Percentiles rank a stretch among this genome's conserved stretches.
Evolutionary conservation across 1,140 invertebrate genomes (phyloP).

Genomic region (Rhysida immarginata): DNA sequence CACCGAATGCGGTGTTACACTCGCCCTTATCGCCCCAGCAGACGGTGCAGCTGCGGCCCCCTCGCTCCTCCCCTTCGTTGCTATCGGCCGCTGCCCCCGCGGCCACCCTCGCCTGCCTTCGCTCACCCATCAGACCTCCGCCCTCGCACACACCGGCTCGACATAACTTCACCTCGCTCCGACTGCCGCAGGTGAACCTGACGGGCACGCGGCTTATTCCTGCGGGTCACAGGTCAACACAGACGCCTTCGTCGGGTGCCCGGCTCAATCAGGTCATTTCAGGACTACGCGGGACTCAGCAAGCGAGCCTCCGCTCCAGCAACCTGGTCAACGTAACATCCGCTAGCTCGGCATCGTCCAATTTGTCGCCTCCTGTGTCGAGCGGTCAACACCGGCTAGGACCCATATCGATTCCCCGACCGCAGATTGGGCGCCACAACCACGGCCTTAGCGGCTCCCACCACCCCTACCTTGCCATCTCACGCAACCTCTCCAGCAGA

Average conservation of each 20-base stretch:
- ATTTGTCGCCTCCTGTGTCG: not conserved
- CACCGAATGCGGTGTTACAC: too few relatives aligned
- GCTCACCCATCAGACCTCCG: not conserved
- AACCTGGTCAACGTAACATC: not conserved
- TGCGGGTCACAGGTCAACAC: conserved; percentile 4
- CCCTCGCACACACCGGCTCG: conserved; percentile 9
- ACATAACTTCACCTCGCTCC: conserved; percentile 12
- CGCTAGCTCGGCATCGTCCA: not conserved
- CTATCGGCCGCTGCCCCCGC: not conserved
- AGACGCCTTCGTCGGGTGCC: not conserved
- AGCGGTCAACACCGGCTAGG: not conserved
- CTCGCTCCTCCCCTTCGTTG: not conserved
- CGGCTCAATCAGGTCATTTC: conserved; percentile 2
- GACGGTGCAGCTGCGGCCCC: conserved; percentile 1
- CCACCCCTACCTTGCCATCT: not conserved
- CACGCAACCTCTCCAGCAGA: not conserved
- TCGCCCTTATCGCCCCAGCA: too few relatives aligned
- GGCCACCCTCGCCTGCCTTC: conserved; percentile 1
- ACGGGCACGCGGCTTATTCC: conserved; percentile 11
- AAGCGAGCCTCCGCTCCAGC: not conserved
- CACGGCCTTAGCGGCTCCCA: not conserved
- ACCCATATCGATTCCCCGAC: conserved; percentile 4
- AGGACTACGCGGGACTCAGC: conserved; percentile 6
- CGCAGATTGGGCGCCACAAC: not conserved
- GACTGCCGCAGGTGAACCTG: conserved; percentile 10